A percentile compares a stretch with the other conserved stretches of the same genome.
Evolutionary conservation across 1,140 invertebrate species (phyloP).

Genomic region (Neodiprion virginianus): DNA sequence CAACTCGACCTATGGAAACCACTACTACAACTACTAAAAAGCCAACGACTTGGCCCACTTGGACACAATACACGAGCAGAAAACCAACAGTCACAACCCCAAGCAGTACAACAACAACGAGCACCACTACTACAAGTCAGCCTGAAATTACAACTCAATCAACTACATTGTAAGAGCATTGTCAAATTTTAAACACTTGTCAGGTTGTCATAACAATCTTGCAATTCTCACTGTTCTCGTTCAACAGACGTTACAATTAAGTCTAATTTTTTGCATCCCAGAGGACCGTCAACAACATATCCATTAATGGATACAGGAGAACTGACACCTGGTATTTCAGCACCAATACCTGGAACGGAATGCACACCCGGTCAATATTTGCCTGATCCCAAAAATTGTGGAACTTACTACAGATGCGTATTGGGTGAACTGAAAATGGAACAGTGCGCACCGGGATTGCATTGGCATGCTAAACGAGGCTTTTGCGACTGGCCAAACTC

Average conservation of each 20-base stretch:
- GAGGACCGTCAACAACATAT: conserved; percentile 34
- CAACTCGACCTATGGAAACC: conserved; percentile 54
- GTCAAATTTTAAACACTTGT: background rate
- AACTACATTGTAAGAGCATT: background rate
- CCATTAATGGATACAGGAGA: conserved; percentile 49
- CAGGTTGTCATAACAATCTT: background rate
- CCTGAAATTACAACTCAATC: background rate
- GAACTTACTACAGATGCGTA: conserved; percentile 78
- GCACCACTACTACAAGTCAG: conserved; percentile 40
- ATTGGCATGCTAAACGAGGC: conserved; percentile 74
- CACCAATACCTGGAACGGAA: conserved; percentile 37
- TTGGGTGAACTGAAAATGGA: conserved; percentile 71
- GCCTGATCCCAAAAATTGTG: conserved; percentile 73
- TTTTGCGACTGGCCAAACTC: conserved; percentile 81
- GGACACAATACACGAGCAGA: conserved; percentile 40
- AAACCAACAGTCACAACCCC: conserved; percentile 37
- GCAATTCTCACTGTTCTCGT: too few relatives aligned
- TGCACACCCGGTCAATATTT: conserved; percentile 73
- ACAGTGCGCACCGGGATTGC: conserved; percentile 78
- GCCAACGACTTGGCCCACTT: conserved; percentile 55
- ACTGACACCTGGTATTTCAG: conserved; percentile 21
- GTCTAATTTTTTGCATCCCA: background rate
- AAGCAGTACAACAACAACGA: conserved; percentile 46
- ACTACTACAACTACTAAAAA: conserved; percentile 46
- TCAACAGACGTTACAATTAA: background rate